Percentiles rank a stretch among this genome's conserved stretches.
These are phyloP conservation scores for Narcine bancroftii DNA, from an alignment of 2,113 vertebrate species.

Conservation along the genomic window DNA sequence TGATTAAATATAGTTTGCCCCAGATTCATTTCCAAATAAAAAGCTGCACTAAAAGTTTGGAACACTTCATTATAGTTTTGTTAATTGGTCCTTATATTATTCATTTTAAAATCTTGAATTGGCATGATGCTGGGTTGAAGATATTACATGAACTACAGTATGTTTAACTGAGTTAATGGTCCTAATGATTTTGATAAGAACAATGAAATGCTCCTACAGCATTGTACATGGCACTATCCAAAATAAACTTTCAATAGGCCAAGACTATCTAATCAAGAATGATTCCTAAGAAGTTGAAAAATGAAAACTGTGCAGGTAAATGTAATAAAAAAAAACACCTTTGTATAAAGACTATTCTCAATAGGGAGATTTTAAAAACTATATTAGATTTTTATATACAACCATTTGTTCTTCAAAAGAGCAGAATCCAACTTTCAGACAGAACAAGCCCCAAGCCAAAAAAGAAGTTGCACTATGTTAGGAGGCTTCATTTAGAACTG, in stretches of 20 bases:
- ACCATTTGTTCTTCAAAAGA: not conserved
- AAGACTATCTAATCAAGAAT: not conserved
- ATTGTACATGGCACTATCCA: not conserved
- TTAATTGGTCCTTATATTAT: not conserved
- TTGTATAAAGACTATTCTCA: not conserved
- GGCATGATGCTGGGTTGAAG: not conserved
- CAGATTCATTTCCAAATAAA: not conserved
- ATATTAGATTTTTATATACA: not conserved
- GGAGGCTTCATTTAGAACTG: not conserved
- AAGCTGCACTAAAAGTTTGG: not conserved
- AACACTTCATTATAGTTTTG: not conserved
- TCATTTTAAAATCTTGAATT: not conserved
- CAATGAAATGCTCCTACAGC: not conserved
- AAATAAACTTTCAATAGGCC: not conserved
- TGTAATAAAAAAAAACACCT: not conserved
- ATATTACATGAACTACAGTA: not conserved
- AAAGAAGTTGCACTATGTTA: not conserved
- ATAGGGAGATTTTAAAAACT: no score
- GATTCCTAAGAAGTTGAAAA: not conserved
- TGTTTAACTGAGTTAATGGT: not conserved
- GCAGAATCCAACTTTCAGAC: not conserved
- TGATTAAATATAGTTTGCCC: not conserved
- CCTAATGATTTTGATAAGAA: not conserved
- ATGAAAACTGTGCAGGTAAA: not conserved
- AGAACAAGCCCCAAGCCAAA: not conserved